Base-by-base conservation (phyloP, 2,113 vertebrate genomes). In the Oxygymnocypris stewartii region DNA sequence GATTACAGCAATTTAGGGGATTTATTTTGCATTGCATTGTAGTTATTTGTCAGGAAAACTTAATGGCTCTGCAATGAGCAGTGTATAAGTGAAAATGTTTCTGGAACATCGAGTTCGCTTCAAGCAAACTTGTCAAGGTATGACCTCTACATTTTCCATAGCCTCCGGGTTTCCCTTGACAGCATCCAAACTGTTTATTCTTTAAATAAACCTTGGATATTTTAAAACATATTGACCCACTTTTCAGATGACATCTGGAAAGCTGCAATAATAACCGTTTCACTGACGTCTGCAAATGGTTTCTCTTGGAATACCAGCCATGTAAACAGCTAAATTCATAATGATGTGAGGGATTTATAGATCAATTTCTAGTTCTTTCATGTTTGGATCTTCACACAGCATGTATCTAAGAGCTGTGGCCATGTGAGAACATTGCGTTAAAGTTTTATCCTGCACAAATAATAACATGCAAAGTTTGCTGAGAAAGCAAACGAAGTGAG, bases 131-230 rank as follows among this genome's bases (percentile, higher is more conserved):
- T 65, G 63, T 31, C n/a, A 28, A 44, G 13, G 8, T 42, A 63
- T 61, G 13, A 23, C 37, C 59, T 67, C 35, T 44, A 4, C 75
- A 49, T 49, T 51, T 77, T 31, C 44, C 13, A n/a, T 61, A 44
- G 78, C 78, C 54, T 80, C 9, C 0, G 40, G 79, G 42, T 47
- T 67, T 82, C 59, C 6, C 79, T 67, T 67, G 42, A 82, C n/a
- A 47, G 23, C 40, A 31, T 25, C 37, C 47, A 35, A 67, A 82
- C n/a, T 20, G 25, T 25, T 67, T 81, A n/a, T 82, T 67, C 79
- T 69, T 69, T 49, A 69, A 49, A 49, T 49, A 47, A 12, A 44
- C 59, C 16, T 44, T 2, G 31, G 63, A 20, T 67, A 49, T 31
- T 7, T 49, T 35, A 49, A 25, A 61, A 82, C 69, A 25, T 47